These are phyloP conservation scores for Nesoenas mayeri DNA, from an alignment of 2,113 vertebrate species.

Conservation along the genomic window DNA sequence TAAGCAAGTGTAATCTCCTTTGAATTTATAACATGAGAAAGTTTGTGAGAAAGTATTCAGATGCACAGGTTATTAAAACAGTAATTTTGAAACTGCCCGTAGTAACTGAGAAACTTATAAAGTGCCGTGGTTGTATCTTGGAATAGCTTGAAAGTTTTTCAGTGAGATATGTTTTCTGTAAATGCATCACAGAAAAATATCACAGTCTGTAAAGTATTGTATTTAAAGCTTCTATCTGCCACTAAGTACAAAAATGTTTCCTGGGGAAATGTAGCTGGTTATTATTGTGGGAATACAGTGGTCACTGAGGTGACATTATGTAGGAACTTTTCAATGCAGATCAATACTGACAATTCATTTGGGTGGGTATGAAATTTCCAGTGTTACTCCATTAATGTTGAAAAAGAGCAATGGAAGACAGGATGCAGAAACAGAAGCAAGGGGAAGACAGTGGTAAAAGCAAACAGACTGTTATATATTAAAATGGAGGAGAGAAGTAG, in stretches of 20 bases:
- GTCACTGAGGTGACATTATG: constrained; percentile 23
- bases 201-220: not conserved
- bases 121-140: not conserved
- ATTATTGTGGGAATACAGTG: constrained; percentile 35
- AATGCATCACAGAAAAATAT: not conserved
- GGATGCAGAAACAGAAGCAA: constrained; percentile 3
- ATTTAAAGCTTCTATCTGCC: constrained; percentile 21
- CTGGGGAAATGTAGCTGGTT: constrained; percentile 49
- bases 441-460: not conserved
- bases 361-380: constrained; percentile 5
- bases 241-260: constrained; percentile 44
- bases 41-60: not conserved
- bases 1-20: not conserved
- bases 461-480: not conserved
- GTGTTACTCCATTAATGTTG: constrained; percentile 17
- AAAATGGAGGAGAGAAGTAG: not conserved
- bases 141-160: constrained; percentile 11
- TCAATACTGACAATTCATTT: constrained; percentile 60
- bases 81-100: not conserved
- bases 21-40: not conserved
- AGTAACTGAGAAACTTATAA: not conserved
- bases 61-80: not conserved
- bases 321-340: constrained; percentile 48
- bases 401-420: not conserved
- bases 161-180: not conserved